These are phyloP conservation scores for Caenorhabditis latens DNA, from an alignment of 1,140 invertebrate species.

Conservation along the genomic window DNA sequence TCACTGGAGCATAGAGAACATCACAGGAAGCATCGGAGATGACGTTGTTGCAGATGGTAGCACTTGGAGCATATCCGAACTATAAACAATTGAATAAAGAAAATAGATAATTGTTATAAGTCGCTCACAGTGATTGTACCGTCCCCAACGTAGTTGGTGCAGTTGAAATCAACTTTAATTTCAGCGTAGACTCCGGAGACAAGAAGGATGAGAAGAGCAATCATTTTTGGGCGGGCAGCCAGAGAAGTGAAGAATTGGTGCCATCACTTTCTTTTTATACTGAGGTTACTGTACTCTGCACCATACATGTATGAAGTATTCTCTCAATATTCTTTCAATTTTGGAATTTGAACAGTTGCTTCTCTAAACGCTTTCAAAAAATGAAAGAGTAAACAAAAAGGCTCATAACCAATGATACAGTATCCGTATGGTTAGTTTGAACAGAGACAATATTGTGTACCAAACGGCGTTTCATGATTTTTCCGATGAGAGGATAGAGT, in stretches of 20 bases:
- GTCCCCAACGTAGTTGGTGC: background rate
- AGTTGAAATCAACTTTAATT: background rate
- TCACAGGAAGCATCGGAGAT: slow-evolving; percentile 1
- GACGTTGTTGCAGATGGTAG: background rate
- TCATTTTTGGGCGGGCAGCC: slow-evolving; percentile 22
- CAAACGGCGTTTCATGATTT: background rate
- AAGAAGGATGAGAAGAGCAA: background rate
- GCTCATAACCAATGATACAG: too few species aligned
- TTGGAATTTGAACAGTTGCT: too few species aligned
- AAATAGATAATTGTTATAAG: background rate
- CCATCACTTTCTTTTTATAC: background rate
- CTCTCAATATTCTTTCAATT: background rate
- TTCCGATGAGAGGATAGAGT: background rate
- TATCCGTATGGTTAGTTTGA: slow-evolving; percentile 2
- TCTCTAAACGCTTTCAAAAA: background rate
- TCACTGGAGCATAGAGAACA: slow-evolving; percentile 1
- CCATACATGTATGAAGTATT: slow-evolving; percentile 14
- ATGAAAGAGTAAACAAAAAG: background rate
- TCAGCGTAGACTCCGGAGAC: background rate
- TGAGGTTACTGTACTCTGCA: background rate
- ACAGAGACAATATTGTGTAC: background rate
- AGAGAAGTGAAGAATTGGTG: background rate
- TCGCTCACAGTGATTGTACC: background rate
- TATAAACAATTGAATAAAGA: background rate
- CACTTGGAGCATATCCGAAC: slow-evolving; percentile 11